Evolutionary conservation across 2,797 vertebrate genomes (phyloP).

Genomic region (Chrysocyon brachyurus): DNA sequence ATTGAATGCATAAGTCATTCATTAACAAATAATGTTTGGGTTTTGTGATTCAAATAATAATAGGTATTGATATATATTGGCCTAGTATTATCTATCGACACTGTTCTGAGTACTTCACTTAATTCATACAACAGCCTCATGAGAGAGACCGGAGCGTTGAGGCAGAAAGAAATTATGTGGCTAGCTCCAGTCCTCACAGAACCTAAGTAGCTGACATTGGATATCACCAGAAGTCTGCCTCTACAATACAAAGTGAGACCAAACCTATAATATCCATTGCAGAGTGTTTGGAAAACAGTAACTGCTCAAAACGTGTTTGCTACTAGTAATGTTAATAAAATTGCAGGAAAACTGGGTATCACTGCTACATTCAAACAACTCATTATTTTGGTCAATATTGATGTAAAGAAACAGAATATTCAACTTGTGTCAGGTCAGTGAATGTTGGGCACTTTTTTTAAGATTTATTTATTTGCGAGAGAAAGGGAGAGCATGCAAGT

Average conservation of each 20-base stretch:
- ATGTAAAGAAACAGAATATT: slow-evolving; percentile 14
- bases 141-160: fast-evolving
- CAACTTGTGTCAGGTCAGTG: not conserved
- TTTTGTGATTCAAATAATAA: slow-evolving; percentile 6
- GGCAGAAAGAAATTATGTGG: not conserved
- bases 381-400: not conserved
- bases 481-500: too few relatives aligned
- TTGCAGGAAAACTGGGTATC: not conserved
- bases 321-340: not conserved
- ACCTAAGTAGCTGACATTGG: not conserved
- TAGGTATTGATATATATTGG: not conserved
- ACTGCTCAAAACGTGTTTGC: not conserved
- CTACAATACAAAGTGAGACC: not conserved
- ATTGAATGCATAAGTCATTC: not conserved
- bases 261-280: not conserved
- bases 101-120: not conserved
- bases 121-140: not conserved
- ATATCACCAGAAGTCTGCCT: not conserved
- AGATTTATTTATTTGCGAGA: not conserved
- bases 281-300: not conserved
- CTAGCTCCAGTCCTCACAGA: not conserved
- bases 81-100: not conserved
- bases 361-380: not conserved
- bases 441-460: not conserved
- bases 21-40: not conserved